Evolutionary conservation across 2,113 vertebrate species (phyloP).

Genomic region (Thomomys bottae): DNA sequence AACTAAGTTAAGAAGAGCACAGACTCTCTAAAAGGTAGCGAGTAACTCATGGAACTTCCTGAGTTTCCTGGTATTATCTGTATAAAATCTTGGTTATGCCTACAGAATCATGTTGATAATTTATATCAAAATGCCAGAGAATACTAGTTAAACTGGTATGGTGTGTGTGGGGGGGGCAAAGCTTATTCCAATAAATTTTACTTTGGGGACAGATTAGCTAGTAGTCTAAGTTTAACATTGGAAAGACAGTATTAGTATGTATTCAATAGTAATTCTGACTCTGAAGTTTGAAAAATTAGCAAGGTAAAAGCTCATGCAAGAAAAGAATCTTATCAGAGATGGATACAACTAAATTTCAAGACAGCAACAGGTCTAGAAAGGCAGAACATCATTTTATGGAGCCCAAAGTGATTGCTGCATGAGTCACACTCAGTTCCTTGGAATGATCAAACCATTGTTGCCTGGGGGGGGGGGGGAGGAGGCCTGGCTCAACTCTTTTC

Average conservation of each 20-base stretch:
- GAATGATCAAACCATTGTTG: slow-evolving; percentile 5
- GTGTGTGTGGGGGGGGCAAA: background rate
- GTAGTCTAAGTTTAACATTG: slow-evolving; percentile 38
- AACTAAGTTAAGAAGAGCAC: background rate
- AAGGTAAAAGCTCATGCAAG: background rate
- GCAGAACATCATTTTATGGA: slow-evolving; percentile 2
- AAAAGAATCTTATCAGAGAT: slow-evolving; percentile 26
- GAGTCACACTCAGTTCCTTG: background rate
- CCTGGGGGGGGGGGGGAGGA: no score
- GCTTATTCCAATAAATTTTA: slow-evolving; percentile 22
- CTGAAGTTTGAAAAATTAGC: slow-evolving; percentile 34
- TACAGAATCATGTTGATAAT: slow-evolving; percentile 45
- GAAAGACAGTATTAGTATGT: slow-evolving; percentile 16
- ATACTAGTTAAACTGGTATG: slow-evolving; percentile 37
- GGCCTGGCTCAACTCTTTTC: slow-evolving; percentile 35
- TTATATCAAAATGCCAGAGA: slow-evolving; percentile 47
- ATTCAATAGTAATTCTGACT: slow-evolving; percentile 7
- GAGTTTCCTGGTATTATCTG: slow-evolving; percentile 52
- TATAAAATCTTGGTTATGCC: slow-evolving; percentile 41
- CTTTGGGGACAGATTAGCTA: slow-evolving; percentile 58
- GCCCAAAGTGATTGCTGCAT: background rate
- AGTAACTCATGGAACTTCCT: slow-evolving; percentile 8
- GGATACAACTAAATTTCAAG: background rate
- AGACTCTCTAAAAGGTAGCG: slow-evolving; percentile 17
- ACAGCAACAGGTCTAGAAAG: background rate